Percentiles rank a stretch among this genome's conserved stretches.
Conservation (phyloP, 2,113 vertebrate genomes). For the Leucoraja erinaceus region DNA sequence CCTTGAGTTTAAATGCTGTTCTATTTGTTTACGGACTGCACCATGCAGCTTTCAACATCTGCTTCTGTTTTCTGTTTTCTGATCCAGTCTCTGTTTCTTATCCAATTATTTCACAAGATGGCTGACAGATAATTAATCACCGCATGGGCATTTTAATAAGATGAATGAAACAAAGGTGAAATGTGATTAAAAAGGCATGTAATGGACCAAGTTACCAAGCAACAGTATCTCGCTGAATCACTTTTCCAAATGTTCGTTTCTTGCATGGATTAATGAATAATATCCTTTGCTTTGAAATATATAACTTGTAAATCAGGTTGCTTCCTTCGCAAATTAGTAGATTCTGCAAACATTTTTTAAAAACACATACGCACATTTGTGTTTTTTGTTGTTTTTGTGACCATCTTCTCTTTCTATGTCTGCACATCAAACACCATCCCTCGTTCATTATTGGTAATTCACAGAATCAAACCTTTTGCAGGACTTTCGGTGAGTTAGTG, state of each 20-base stretch:
- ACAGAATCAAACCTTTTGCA: background rate
- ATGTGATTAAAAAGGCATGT: background rate
- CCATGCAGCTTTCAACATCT: background rate
- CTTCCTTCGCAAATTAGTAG: background rate
- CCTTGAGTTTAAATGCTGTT: background rate
- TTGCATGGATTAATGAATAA: background rate
- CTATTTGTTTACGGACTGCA: background rate
- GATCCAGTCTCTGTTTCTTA: background rate
- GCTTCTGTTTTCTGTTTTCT: background rate
- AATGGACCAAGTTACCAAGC: background rate
- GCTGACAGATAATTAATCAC: background rate
- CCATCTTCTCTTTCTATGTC: background rate
- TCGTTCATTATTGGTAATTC: background rate
- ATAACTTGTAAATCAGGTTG: background rate
- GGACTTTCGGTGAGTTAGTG: background rate
- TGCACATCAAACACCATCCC: background rate
- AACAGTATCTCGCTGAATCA: background rate
- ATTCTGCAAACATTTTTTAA: background rate
- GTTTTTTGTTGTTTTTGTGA: background rate
- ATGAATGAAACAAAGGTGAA: background rate
- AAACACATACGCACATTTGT: background rate
- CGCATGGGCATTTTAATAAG: background rate
- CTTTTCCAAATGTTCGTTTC: background rate
- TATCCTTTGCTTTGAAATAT: background rate
- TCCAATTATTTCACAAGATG: background rate